Evolutionary conservation across 2,888 invertebrate species (phyloP).

Genomic region (Uropetala carovei): DNA sequence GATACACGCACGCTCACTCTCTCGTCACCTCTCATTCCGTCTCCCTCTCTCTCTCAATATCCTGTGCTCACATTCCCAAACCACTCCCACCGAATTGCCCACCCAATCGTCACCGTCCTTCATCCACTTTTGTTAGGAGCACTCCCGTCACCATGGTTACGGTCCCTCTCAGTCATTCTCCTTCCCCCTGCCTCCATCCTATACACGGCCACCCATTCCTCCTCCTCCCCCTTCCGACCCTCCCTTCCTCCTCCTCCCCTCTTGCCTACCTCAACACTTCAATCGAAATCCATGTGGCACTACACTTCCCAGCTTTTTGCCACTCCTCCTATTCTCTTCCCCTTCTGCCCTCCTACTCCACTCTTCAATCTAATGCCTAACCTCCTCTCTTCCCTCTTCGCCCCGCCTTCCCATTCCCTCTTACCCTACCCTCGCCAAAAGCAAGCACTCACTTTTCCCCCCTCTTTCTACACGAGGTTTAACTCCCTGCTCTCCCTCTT

Average conservation of each 20-base stretch:
- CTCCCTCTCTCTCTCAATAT: constrained; percentile 2
- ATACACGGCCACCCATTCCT: not conserved
- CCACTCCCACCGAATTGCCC: constrained; percentile 9
- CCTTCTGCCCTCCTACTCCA: not conserved
- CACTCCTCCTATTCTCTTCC: not conserved
- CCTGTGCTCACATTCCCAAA: not conserved
- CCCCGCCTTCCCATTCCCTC: not conserved
- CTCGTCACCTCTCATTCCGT: not conserved
- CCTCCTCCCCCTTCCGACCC: not conserved
- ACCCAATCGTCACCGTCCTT: constrained; percentile 24
- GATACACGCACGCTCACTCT: not conserved
- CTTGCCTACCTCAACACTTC: constrained; percentile 14
- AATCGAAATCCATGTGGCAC: constrained; percentile 32
- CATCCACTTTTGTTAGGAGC: constrained; percentile 32
- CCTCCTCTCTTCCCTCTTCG: not conserved
- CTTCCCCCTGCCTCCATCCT: not conserved
- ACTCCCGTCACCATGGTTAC: constrained; percentile 6
- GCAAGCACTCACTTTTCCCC: constrained; percentile 13
- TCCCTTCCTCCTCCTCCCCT: not conserved
- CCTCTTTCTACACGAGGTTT: not conserved
- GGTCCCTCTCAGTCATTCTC: not conserved
- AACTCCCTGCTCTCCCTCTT: not conserved
- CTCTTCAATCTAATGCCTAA: not conserved
- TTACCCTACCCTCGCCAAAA: not conserved
- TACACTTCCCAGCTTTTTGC: constrained; percentile 14